Evolutionary conservation across 2,888 invertebrate genomes (phyloP).

Genomic region (Idaea dimidiata): DNA sequence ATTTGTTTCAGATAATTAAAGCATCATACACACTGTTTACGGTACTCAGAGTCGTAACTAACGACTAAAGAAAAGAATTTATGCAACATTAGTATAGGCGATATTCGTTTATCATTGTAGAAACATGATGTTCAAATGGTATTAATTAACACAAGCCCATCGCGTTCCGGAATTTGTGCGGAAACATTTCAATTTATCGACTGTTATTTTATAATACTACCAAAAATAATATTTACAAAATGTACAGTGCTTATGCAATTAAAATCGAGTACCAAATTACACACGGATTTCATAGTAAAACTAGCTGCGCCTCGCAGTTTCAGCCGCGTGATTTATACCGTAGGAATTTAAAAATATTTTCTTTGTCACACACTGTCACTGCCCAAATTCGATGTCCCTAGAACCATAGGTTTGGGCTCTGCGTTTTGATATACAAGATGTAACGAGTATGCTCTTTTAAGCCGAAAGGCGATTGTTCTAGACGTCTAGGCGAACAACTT

Average conservation of each 20-base stretch:
- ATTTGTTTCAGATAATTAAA: conserved; percentile 2
- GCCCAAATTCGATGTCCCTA: too few species aligned
- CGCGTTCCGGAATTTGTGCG: background rate
- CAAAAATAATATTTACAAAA: too few species aligned
- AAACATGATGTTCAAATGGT: background rate
- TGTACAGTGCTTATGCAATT: background rate
- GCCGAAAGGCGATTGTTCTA: too few species aligned
- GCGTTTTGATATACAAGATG: too few species aligned
- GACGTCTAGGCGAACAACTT: too few species aligned
- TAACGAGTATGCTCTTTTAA: too few species aligned
- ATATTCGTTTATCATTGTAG: background rate
- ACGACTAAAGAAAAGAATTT: background rate
- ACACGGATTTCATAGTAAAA: background rate
- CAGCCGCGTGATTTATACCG: too few species aligned
- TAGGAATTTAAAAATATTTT: too few species aligned
- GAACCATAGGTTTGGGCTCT: too few species aligned
- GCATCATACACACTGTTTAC: background rate
- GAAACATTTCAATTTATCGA: background rate
- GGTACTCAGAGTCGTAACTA: background rate
- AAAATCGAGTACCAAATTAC: background rate
- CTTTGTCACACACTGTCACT: too few species aligned
- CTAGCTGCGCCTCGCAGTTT: too few species aligned
- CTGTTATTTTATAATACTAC: background rate
- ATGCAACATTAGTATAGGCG: background rate
- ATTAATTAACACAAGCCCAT: background rate